A percentile compares a stretch with the other conserved stretches of the same genome.
Conservation (phyloP, 2,113 vertebrate species). For the Scomber colias region DNA sequence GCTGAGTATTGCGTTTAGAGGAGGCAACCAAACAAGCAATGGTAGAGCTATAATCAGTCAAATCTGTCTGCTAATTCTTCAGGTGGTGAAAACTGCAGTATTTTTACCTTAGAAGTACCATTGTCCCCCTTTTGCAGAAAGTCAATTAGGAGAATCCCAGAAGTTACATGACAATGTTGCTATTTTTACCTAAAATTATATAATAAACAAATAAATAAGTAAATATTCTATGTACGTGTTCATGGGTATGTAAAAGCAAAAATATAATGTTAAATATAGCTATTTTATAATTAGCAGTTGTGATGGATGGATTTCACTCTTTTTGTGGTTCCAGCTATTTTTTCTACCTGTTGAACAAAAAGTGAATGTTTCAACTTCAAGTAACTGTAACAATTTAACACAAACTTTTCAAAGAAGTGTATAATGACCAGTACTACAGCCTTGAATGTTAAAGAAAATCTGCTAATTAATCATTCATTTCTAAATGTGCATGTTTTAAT, state of each 20-base stretch:
- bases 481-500: slow-evolving; percentile 90
- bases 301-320: neutral
- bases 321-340: neutral
- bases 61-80: slow-evolving; percentile 93
- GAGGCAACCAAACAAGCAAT: slow-evolving; percentile 89
- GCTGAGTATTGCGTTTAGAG: slow-evolving; percentile 97
- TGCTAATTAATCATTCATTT: slow-evolving; percentile 87
- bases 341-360: slow-evolving; percentile 59
- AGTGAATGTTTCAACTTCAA: neutral
- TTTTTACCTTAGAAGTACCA: slow-evolving; percentile 37
- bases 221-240: neutral
- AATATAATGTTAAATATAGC: neutral
- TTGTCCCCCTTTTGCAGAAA: slow-evolving; percentile 33
- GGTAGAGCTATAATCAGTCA: slow-evolving; percentile 95
- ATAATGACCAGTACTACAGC: slow-evolving; percentile 51
- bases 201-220: neutral
- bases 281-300: neutral
- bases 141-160: slow-evolving; percentile 12
- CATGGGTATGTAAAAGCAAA: too few species aligned
- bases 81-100: slow-evolving; percentile 89
- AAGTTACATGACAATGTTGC: slow-evolving; percentile 5
- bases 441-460: slow-evolving; percentile 81
- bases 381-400: neutral
- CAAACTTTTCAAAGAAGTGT: neutral
- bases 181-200: too few species aligned